Evolutionary conservation across 2,797 vertebrate species (phyloP), one percentile per base, ranked within the genome.

Genomic region (Parambassis ranga): DNA sequence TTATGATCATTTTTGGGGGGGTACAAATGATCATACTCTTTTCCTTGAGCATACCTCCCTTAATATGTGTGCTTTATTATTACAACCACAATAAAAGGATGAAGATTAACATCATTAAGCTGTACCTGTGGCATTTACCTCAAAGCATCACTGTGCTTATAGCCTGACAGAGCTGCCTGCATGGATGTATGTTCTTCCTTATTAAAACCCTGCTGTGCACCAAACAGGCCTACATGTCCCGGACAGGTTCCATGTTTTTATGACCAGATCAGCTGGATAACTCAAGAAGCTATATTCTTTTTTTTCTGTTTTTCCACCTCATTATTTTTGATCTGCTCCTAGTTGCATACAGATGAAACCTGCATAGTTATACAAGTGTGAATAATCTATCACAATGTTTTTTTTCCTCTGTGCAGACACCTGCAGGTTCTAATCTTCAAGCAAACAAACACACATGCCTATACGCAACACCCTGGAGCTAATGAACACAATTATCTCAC

Each of bases 391-490:
- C 2, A 8, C 19, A 65, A 49, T 14, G 31, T 22, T 26, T n/a
- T 10, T 35, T 52, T 35, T 15, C 0, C 15, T 30, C 9, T 20
- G n/a, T 18, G 23, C 52, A 62, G 53, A 59, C 74, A 79, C 57
- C 79, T 77, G 67, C 65, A 60, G 65, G 47, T 65, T 38, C 48
- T 63, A 50, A 65, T 77, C n/a, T 39, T 37, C 64, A 49, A 30
- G 36, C 35, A 70, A 33, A 71, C 10, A 51, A 36, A 55, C 11
- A 44, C 32, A 16, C n/a, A 38, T 18, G 27, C 15, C 15, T 28
- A 42, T 22, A 28, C 38, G 35, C 30, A 43, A 13, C 37, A 42
- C 8, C 49, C 36, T 16, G 32, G 18, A 58, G 35, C 61, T 16
- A 64, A 70, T 23, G 7, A 35, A 53, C 33, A 61, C 44, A 65